Percentiles rank a stretch among this genome's conserved stretches.
Evolutionary conservation across 2,797 vertebrate genomes (phyloP).

Genomic region (Spondyliosoma cantharus): DNA sequence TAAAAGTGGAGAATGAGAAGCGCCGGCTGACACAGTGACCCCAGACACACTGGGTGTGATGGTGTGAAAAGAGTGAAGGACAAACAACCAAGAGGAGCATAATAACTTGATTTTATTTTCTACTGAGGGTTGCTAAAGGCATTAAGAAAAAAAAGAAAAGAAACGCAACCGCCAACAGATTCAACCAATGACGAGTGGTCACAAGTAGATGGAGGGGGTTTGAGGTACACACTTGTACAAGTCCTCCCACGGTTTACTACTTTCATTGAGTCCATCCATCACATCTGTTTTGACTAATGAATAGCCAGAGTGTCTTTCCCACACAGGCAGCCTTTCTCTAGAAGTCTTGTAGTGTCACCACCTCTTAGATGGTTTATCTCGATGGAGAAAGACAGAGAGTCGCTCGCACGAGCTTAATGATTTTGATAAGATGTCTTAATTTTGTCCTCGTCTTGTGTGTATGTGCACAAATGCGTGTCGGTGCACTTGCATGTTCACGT

Average conservation of each 20-base stretch:
- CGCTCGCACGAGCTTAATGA: too few species aligned
- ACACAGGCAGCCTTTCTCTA: not conserved
- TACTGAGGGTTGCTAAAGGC: too few species aligned
- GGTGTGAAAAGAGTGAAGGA: too few species aligned
- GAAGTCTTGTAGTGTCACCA: slow-evolving; percentile 13
- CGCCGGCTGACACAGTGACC: not conserved
- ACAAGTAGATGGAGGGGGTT: slow-evolving; percentile 8
- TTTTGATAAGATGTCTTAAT: too few species aligned
- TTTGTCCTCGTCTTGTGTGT: not conserved
- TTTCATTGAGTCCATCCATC: slow-evolving; percentile 14
- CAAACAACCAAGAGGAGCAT: too few species aligned
- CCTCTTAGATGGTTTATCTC: slow-evolving; percentile 29
- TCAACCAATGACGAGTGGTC: not conserved
- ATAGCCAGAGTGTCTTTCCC: not conserved
- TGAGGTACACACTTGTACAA: not conserved
- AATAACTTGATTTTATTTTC: too few species aligned
- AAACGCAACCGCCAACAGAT: too few species aligned
- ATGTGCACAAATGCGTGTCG: not conserved
- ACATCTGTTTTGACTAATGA: slow-evolving; percentile 35
- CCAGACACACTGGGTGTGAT: not conserved
- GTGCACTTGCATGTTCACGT: not conserved
- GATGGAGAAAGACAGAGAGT: not conserved
- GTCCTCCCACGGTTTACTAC: not conserved
- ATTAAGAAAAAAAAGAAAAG: not conserved
- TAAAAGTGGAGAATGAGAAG: not conserved